These are phyloP conservation scores for Drymonia ruficornis DNA, from an alignment of 2,888 invertebrate species.

Conservation along the genomic window DNA sequence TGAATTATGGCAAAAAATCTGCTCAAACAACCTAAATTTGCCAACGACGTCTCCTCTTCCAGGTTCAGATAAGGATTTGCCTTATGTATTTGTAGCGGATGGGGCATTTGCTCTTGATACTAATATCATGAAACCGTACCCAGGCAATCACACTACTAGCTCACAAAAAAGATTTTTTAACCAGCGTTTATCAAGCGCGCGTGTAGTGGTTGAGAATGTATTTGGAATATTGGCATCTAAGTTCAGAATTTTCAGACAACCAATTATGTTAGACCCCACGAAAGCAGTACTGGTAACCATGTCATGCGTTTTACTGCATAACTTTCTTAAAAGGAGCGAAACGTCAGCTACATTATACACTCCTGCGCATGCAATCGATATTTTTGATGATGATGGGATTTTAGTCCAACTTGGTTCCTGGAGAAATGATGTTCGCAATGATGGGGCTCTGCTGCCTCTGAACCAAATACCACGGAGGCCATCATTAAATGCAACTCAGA, in stretches of 20 bases:
- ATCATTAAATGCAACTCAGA: not conserved
- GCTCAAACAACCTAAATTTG: not conserved
- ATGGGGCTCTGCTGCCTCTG: not conserved
- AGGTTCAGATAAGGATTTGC: not conserved
- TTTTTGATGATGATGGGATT: not conserved
- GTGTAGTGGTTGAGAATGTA: not conserved
- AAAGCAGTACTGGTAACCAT: not conserved
- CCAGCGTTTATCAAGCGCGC: not conserved
- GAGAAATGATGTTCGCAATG: not conserved
- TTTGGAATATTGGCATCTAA: not conserved
- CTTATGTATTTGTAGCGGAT: conserved; percentile 4
- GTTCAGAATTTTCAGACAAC: not conserved
- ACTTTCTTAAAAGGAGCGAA: not conserved
- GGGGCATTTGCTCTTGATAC: not conserved
- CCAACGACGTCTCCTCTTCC: not conserved
- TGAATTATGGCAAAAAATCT: not conserved
- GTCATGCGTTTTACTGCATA: not conserved
- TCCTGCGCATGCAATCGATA: not conserved
- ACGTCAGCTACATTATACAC: not conserved
- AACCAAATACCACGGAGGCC: not conserved
- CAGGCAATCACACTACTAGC: not conserved
- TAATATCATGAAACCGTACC: conserved; percentile 1
- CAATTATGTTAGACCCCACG: not conserved
- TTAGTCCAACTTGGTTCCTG: not conserved
- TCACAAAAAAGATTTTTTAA: not conserved